These are phyloP conservation scores for Pseudomyrmex sp. DNA, from an alignment of 1,140 invertebrate species.

Conservation along the genomic window DNA sequence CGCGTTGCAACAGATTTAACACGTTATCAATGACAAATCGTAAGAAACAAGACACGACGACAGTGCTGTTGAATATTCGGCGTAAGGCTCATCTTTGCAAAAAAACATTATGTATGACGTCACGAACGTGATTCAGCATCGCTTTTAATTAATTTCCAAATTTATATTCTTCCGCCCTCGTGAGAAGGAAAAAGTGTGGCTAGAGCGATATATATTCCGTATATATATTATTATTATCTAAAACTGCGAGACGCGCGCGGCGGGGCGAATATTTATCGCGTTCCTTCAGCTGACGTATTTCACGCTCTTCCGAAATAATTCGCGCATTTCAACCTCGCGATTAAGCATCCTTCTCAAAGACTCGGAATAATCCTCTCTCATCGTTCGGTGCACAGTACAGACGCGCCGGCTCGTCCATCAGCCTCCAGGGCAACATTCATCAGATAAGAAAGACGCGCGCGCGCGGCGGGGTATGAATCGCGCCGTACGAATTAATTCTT, in stretches of 20 bases:
- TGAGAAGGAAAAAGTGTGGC: too few relatives aligned
- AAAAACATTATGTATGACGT: too few relatives aligned
- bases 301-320: background rate
- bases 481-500: constrained; percentile 30
- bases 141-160: constrained; percentile 15
- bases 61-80: background rate
- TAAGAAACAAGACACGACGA: too few relatives aligned
- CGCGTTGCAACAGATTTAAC: background rate
- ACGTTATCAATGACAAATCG: background rate
- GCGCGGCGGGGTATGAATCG: constrained; percentile 42
- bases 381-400: background rate
- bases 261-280: too few relatives aligned
- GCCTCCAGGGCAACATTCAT: constrained; percentile 22
- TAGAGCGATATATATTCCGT: background rate
- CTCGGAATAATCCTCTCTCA: constrained; percentile 35
- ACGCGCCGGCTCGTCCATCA: constrained; percentile 23
- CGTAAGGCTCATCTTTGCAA: background rate
- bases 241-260: background rate
- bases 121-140: background rate
- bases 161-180: background rate
- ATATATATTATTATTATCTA: background rate
- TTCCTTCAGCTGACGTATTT: background rate
- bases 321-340: background rate
- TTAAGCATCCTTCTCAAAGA: background rate
- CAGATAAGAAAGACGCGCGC: constrained; percentile 51